Evolutionary conservation across 2,113 vertebrate species (phyloP), one percentile per base, ranked within the genome.

Genomic region (Addax nasomaculatus): DNA sequence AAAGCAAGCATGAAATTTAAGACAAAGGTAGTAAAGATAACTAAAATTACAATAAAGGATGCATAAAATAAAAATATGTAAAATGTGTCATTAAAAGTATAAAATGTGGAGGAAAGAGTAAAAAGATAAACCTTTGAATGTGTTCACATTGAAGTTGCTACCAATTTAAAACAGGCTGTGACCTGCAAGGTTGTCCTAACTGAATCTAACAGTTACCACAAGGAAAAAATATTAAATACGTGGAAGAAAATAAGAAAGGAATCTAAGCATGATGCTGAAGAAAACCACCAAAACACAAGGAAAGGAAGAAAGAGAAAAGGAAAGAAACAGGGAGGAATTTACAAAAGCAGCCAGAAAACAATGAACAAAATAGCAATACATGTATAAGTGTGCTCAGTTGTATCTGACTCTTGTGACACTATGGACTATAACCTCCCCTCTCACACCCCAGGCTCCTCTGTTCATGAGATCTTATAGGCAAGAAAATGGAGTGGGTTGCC

Each of bases 361-460:
- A 49, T 49, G 45, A 49, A 49, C 76, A 79, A 49, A 30, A 30
- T 30, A 29, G 19, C 1, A 27, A 16, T 25, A 14, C 5, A 0
- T 43, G 36, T 43, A 5, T 73, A 23, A 13, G 5, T 73, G 12
- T 6, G 2, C 23, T 76, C 36, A 43, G 21, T 7, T 0, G 0
- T 27, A 39, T 39, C 70, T 43, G 70, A 76, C 21, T 76, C 36
- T 39, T 43, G 70, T 27, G 36, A 76, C 23, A 25, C 36, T 76
- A 2, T 43, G 23, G 70, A 43, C 6, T 27, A 43, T 76, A 76
- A 43, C 36, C 5, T 27, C 36, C 23, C 36, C 36, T 7, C 11
- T 43, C 1, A 43, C 36, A 11, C 64, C 5, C 3, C 5, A 76
- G 36, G 70, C 23, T 76, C 6, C 36, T 43, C 70, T 76, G 70